Evolutionary conservation across 1,140 invertebrate genomes (phyloP), one percentile per base, ranked within the genome.

Genomic region (Nebria ingens): DNA sequence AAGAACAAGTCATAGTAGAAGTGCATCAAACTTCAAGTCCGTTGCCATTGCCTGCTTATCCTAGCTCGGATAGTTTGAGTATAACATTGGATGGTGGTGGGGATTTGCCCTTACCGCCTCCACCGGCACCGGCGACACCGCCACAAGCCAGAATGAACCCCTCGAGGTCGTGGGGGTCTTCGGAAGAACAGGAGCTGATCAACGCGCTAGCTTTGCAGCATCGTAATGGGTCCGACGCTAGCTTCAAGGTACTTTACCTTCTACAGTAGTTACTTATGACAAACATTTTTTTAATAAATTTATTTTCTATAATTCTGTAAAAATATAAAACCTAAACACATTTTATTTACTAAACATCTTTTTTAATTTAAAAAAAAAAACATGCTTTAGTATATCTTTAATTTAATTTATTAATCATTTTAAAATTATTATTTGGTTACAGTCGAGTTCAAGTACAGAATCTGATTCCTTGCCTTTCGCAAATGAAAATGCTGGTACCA

Each of bases 401-500:
- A 55, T 51, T 51, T 23, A 19, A 22, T 45, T 19, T 52, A 34
- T 42, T 57, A 19, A 53, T 15, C 12, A 42, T 56, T 15, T 53
- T 53, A 19, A 19, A 34, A 34, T 45, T 68, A 66, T 58, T 66
- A 54, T 60, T 65, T n/a, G n/a, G 22, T 77, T 76, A 11, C 78
- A 93, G 85, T 95, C 93, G 63, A 94, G 85, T 76, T 94, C 92
- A 58, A 96, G 92, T 74, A 93, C 91, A 53, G 90, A 97, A 76
- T 95, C 92, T 19, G 94, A 97, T 72, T 94, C 92, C 61, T 81
- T 98, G 68, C 95, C 95, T 34, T 98, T 98, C 74, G 95, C 96
- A 56, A 98, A 98, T 72, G 96, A 98, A 68, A 97, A 98, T 75
- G 93, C 93, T 25, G 96, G 95, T 11, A 98, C 96, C 20, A 98